Evolutionary conservation across 2,797 vertebrate species (phyloP).

Genomic region (Micromesistius poutassou): DNA sequence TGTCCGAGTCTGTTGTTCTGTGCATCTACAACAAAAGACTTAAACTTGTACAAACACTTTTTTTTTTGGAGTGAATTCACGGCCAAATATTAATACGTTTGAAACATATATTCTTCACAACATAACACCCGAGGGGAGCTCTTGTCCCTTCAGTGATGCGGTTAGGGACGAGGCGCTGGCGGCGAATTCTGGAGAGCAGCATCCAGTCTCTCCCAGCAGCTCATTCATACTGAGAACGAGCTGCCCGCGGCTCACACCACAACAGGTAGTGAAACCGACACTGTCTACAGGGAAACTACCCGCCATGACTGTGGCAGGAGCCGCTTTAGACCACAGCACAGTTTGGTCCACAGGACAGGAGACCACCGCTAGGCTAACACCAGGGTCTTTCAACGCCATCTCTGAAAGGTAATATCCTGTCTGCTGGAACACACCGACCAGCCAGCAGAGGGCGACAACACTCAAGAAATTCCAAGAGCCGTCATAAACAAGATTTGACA

Average conservation of each 20-base stretch:
- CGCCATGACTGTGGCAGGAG: neutral
- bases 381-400: neutral
- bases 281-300: neutral
- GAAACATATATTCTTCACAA: no score
- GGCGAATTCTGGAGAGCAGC: neutral
- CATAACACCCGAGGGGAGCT: no score
- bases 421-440: neutral
- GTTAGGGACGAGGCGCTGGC: no score
- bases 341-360: neutral
- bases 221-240: neutral
- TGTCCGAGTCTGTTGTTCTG: no score
- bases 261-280: slow-evolving; percentile 4
- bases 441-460: neutral
- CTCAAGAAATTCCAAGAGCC: neutral
- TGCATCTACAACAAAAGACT: no score
- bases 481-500: neutral
- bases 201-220: neutral
- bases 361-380: neutral
- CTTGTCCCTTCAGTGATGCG: no score
- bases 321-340: neutral
- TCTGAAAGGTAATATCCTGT: neutral
- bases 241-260: neutral
- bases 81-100: no score
- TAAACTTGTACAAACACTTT: no score
- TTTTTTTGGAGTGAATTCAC: no score